phyloP scores from a whole-genome alignment of 2,888 invertebrate genomes.

The Rhagophthalmus giganteus region DNA sequence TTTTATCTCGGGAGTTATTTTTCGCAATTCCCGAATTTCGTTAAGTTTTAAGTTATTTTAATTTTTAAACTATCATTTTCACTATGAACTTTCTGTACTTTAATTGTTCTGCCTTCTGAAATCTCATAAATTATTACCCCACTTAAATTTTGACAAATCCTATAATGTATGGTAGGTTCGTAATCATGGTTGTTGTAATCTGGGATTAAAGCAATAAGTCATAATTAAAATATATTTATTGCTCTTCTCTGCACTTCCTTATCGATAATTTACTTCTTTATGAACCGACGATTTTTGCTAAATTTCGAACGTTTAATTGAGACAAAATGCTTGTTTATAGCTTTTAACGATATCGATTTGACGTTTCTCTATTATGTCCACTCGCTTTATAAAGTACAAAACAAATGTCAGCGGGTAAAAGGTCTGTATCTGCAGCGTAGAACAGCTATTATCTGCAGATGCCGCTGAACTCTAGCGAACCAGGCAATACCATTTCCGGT shows the following conservation, averaged over 20 bases:
- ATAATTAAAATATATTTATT: slow-evolving; percentile 38
- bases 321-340: too few relatives aligned
- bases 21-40: slow-evolving; percentile 20
- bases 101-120: slow-evolving; percentile 25
- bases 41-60: slow-evolving; percentile 24
- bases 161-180: slow-evolving; percentile 39
- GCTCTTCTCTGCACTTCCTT: slow-evolving; percentile 31
- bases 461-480: slow-evolving; percentile 52
- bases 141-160: slow-evolving; percentile 35
- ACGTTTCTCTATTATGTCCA: slow-evolving; percentile 21
- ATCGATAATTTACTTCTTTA: slow-evolving; percentile 27
- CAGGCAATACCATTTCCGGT: slow-evolving; percentile 53
- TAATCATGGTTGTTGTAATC: slow-evolving; percentile 42
- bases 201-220: slow-evolving; percentile 42
- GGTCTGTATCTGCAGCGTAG: too few relatives aligned
- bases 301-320: too few relatives aligned
- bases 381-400: slow-evolving; percentile 31
- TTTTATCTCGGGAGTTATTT: slow-evolving; percentile 24
- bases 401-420: slow-evolving; percentile 49
- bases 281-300: too few relatives aligned
- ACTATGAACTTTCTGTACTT: slow-evolving; percentile 25
- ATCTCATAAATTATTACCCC: slow-evolving; percentile 31
- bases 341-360: slow-evolving; percentile 10
- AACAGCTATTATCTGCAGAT: slow-evolving; percentile 54
- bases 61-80: slow-evolving; percentile 13